Evolutionary conservation across 2,113 vertebrate species (phyloP).

Genomic region (Oncorhynchus gorbuscha): DNA sequence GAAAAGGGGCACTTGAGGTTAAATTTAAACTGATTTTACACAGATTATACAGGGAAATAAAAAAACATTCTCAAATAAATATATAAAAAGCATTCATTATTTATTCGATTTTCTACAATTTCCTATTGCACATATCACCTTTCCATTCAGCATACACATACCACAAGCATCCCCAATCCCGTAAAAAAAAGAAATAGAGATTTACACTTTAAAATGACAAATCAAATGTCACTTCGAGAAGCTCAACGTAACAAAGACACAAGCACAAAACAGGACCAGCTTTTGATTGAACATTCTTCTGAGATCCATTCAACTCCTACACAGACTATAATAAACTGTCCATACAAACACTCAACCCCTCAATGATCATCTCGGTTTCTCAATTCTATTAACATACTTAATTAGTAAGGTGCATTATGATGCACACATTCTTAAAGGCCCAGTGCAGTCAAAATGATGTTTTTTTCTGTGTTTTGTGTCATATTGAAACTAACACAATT

Average conservation of each 20-base stretch:
- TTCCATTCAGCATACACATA: not conserved
- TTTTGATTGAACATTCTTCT: not conserved
- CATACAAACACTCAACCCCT: not conserved
- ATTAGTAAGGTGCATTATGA: not conserved
- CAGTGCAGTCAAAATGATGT: too few species aligned
- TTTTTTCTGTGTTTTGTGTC: too few species aligned
- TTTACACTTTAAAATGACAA: not conserved
- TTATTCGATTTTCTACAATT: too few species aligned
- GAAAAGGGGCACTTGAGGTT: too few species aligned
- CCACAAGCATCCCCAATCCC: not conserved
- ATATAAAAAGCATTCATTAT: too few species aligned
- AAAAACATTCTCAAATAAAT: too few species aligned
- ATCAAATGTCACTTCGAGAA: not conserved
- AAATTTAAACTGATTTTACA: too few species aligned
- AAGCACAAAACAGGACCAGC: too few species aligned
- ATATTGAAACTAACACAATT: too few species aligned
- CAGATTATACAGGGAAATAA: not conserved
- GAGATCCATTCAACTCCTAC: slow-evolving; percentile 5
- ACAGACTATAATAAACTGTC: not conserved
- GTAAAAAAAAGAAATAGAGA: not conserved
- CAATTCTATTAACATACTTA: not conserved
- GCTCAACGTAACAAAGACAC: not conserved
- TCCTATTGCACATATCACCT: not conserved
- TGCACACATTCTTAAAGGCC: not conserved
- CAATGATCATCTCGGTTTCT: not conserved